Evolutionary conservation across 2,113 vertebrate genomes (phyloP).

Genomic region (Dromiciops gliroides): DNA sequence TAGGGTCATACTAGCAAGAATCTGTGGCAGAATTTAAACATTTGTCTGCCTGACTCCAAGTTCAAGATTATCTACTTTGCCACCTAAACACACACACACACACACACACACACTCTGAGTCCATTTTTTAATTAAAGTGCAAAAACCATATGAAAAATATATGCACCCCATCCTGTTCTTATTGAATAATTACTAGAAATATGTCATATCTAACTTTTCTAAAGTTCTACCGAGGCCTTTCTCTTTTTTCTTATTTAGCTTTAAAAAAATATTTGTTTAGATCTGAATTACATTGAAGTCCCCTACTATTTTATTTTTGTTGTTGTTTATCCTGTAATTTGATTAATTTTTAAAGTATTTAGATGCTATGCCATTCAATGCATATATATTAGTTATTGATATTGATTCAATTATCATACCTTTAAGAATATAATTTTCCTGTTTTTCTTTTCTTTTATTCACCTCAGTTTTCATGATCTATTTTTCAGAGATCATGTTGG

Average conservation of each 20-base stretch:
- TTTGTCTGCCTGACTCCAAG: too few relatives aligned
- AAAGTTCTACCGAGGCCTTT: too few relatives aligned
- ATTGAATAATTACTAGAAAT: background rate
- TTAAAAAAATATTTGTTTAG: background rate
- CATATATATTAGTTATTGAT: background rate
- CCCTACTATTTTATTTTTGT: background rate
- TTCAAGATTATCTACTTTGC: too few relatives aligned
- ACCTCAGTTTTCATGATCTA: too few relatives aligned
- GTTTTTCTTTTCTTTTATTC: background rate
- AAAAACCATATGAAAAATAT: background rate
- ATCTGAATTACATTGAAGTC: background rate
- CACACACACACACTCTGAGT: background rate
- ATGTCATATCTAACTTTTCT: background rate
- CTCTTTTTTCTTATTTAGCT: background rate
- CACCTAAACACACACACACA: too few relatives aligned
- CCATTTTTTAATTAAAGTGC: background rate
- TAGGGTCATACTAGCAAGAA: too few relatives aligned
- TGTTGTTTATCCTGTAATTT: background rate
- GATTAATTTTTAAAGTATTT: background rate
- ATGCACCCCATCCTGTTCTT: background rate
- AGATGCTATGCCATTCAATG: background rate
- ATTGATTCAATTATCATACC: background rate
- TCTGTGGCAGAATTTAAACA: too few relatives aligned
- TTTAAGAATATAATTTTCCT: background rate
- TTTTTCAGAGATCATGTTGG: background rate